A percentile compares a stretch with the other conserved stretches of the same genome.
phyloP scores from a whole-genome alignment of 2,797 vertebrate genomes.

The Tokudaia tokunoshimensis region DNA sequence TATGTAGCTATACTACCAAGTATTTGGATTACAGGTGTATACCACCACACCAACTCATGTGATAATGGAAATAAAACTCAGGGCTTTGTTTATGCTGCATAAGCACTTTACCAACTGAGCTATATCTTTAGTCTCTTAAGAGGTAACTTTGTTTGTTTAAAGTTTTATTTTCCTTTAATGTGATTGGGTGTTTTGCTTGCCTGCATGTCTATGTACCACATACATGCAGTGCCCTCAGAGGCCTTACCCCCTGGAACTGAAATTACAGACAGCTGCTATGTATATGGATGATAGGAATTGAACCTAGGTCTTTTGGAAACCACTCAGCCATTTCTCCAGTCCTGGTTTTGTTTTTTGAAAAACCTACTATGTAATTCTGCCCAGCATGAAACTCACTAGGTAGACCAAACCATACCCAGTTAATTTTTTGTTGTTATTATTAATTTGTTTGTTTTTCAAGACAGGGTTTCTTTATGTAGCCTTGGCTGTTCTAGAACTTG shows the following conservation, averaged over 20 bases:
- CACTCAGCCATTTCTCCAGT: not conserved
- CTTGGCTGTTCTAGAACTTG: not conserved
- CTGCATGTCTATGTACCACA: not conserved
- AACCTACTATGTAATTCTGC: not conserved
- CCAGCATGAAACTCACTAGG: not conserved
- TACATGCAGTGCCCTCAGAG: not conserved
- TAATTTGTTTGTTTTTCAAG: not conserved
- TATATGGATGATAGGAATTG: not conserved
- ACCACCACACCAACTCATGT: not conserved
- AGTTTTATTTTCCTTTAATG: not conserved
- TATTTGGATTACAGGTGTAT: not conserved
- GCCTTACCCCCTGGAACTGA: not conserved
- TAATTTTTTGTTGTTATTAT: not conserved
- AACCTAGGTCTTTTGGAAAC: not conserved
- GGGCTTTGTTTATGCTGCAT: not conserved
- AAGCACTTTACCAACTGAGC: not conserved
- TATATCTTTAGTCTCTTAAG: not conserved
- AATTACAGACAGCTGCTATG: not conserved
- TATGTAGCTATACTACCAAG: not conserved
- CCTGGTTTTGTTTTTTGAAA: not conserved
- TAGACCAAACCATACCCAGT: not conserved
- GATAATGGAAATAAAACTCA: not conserved
- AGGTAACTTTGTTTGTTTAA: not conserved
- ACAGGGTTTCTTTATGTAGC: not conserved
- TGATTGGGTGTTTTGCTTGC: not conserved